Evolutionary conservation across 2,113 vertebrate species (phyloP).

Genomic region (Edolisoma coerulescens): DNA sequence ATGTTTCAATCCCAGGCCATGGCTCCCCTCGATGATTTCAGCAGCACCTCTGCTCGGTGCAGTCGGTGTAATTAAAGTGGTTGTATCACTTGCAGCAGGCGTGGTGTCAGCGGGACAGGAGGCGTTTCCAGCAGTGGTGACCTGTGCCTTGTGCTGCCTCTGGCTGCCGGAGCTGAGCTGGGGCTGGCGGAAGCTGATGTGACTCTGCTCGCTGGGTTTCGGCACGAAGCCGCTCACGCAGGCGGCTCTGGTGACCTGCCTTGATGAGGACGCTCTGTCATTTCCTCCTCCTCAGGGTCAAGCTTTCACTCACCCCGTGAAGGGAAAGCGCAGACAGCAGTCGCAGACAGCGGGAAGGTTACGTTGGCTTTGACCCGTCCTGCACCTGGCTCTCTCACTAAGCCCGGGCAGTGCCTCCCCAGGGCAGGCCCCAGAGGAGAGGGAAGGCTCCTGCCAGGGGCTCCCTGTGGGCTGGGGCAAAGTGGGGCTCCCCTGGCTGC

Average conservation of each 20-base stretch:
- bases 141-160: not conserved
- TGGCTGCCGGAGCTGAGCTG: not conserved
- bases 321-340: accelerated
- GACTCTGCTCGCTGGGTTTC: accelerated
- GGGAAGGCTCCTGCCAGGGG: not conserved
- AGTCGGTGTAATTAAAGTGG: not conserved
- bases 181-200: not conserved
- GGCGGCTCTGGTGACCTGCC: not conserved
- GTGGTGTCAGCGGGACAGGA: not conserved
- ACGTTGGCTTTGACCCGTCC: accelerated
- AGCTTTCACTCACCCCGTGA: not conserved
- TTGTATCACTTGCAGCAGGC: not conserved
- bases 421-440: not conserved
- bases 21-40: not conserved
- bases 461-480: accelerated
- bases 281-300: not conserved
- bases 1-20: not conserved
- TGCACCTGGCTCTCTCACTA: accelerated
- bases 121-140: not conserved
- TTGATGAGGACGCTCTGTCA: not conserved
- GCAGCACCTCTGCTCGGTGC: not conserved
- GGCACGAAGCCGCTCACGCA: not conserved
- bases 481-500: not conserved
- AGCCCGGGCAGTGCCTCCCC: not conserved
- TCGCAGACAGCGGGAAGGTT: not conserved